Evolutionary conservation across 2,113 vertebrate genomes (phyloP).

Genomic region (Amblyornis subalaris): DNA sequence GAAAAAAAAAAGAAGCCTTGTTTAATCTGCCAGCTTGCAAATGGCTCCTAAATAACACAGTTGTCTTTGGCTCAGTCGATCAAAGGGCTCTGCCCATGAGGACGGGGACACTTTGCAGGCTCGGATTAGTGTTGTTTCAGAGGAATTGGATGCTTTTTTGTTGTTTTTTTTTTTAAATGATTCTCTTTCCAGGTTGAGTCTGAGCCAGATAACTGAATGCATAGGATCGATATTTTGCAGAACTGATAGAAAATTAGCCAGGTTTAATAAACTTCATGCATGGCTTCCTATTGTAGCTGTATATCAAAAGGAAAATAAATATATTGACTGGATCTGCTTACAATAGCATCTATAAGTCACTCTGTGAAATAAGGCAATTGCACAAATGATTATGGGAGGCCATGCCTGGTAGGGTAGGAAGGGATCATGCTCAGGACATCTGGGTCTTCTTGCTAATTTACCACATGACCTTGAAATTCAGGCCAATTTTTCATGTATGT

Average conservation of each 20-base stretch:
- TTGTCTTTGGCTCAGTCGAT: constrained; percentile 48
- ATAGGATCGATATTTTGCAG: constrained; percentile 44
- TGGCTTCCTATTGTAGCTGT: constrained; percentile 43
- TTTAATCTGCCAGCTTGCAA: constrained; percentile 55
- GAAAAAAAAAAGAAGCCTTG: background rate
- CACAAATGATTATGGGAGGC: background rate
- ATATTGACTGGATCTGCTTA: constrained; percentile 48
- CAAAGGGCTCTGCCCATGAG: constrained; percentile 32
- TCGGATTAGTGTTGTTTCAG: constrained; percentile 2
- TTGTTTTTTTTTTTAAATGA: background rate
- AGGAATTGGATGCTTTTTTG: background rate
- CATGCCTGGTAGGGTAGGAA: background rate
- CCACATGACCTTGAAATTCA: constrained; percentile 2
- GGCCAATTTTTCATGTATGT: background rate
- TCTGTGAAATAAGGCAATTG: constrained; percentile 29
- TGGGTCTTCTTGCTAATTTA: background rate
- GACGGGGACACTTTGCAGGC: background rate
- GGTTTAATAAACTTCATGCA: constrained; percentile 62
- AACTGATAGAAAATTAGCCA: constrained; percentile 62
- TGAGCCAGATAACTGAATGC: constrained; percentile 10
- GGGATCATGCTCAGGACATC: background rate
- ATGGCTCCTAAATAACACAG: constrained; percentile 50
- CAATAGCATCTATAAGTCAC: constrained; percentile 42
- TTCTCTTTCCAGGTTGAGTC: background rate
- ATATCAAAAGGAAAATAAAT: constrained; percentile 62